Evolutionary conservation across 2,888 invertebrate genomes (phyloP), one percentile per base, ranked within the genome.

Genomic region (Podotricha telesiphe): DNA sequence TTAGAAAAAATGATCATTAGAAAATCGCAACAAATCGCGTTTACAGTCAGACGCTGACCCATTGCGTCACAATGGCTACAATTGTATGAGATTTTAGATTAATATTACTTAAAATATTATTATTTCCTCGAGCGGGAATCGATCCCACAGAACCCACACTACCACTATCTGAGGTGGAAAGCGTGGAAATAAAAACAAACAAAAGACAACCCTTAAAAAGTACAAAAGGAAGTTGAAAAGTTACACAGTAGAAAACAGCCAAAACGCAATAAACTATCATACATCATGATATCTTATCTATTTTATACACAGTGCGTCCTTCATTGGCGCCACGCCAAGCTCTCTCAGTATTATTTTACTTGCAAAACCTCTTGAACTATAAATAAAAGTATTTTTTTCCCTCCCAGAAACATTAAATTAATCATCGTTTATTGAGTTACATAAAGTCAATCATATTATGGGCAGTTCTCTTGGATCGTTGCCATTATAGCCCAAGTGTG

Each of bases 281-380:
- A 59, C 45, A 59, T 59, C 58, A 28, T 17, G 59, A 59, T 59
- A 59, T 17, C 22, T 22, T 59, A 59, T 45, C 45, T 28, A 6
- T 2, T 28, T 6, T 45, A 11, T 22, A 42, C 17, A 45, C 17
- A 58, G 56, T 17, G 8, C 48, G 37, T 48, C 37, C 20, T 48
- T 13, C 37, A 48, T 58, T 66, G 65, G 65, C 65, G 37, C 48
- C 20, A 22, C 48, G 58, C 65, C 65, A 66, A 48, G 17, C 65
- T 22, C 20, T 50, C 47, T 58, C 65, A 50, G 40, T 56, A 22
- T 65, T 58, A 48, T 50, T 66, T 58, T 22, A 50, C 37, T 58
- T 59, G 47, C 15, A 37, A 17, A 22, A 58, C 56, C 48, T 58
- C 65, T 20, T n/a, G 58, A 58, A 20, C 28, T 20, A 58, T 42